Evolutionary conservation across 1,140 invertebrate species (phyloP).

Genomic region (Lordiphosa collinella): DNA sequence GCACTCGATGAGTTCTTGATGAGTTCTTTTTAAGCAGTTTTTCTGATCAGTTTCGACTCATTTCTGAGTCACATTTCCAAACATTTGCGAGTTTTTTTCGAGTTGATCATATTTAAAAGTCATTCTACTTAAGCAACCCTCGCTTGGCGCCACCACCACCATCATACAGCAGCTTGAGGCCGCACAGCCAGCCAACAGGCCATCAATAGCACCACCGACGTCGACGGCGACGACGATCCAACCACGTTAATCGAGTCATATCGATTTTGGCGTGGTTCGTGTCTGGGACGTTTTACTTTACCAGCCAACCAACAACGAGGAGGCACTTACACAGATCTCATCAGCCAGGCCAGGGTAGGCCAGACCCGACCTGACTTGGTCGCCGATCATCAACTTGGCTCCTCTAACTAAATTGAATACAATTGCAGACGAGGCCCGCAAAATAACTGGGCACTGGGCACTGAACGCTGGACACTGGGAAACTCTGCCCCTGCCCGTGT

Average conservation of each 20-base stretch:
- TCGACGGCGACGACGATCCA: constrained; percentile 26
- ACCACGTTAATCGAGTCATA: constrained; percentile 74
- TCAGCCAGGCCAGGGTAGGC: constrained; percentile 10
- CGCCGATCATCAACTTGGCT: constrained; percentile 45
- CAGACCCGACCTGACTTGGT: constrained; percentile 2
- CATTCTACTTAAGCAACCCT: not conserved
- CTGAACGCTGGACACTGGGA: not conserved
- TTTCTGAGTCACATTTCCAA: no score
- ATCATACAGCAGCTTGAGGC: constrained; percentile 33
- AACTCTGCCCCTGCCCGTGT: constrained; percentile 50
- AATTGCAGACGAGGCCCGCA: constrained; percentile 37
- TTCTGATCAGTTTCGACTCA: no score
- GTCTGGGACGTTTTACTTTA: constrained; percentile 69
- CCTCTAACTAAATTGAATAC: constrained; percentile 72
- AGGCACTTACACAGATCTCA: constrained; percentile 51
- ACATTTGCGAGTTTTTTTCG: no score
- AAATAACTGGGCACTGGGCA: not conserved
- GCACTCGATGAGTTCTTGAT: no score
- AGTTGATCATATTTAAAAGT: no score
- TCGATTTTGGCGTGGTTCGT: constrained; percentile 74
- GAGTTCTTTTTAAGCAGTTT: no score
- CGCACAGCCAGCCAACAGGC: constrained; percentile 14
- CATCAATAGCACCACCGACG: constrained; percentile 40
- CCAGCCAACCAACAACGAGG: constrained; percentile 14
- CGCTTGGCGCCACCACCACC: constrained; percentile 33